Conservation (phyloP, 2,113 vertebrate genomes). For the Dermatemys mawii region DNA sequence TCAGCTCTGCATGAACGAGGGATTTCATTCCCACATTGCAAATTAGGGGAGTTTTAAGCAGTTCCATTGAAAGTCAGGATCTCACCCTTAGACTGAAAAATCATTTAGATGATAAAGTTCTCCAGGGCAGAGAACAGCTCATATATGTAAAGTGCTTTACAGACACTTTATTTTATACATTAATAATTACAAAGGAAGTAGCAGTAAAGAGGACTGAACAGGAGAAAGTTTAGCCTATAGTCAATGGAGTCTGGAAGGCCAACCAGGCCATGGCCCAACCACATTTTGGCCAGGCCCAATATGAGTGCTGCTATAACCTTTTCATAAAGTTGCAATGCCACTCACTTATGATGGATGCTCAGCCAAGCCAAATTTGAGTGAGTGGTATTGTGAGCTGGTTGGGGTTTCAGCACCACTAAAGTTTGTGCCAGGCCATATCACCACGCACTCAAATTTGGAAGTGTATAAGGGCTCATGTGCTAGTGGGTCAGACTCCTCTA, state of each 20-base stretch:
- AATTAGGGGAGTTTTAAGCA: neutral
- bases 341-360: too few relatives aligned
- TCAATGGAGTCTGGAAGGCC: too few relatives aligned
- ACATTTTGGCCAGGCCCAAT: too few relatives aligned
- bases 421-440: neutral
- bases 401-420: neutral
- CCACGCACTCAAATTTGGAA: neutral
- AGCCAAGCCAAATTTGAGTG: too few relatives aligned
- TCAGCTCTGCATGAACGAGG: too few relatives aligned
- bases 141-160: neutral
- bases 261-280: too few relatives aligned
- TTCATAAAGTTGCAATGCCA: too few relatives aligned
- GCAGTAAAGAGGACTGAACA: neutral
- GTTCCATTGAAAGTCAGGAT: neutral
- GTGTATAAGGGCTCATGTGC: too few relatives aligned
- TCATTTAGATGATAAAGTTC: neutral
- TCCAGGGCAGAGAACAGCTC: neutral
- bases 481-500: too few relatives aligned
- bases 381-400: neutral
- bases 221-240: neutral
- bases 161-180: too few relatives aligned
- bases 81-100: neutral
- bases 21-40: too few relatives aligned
- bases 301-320: too few relatives aligned
- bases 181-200: neutral